Evolutionary conservation across 2,888 invertebrate species (phyloP), one percentile per base, ranked within the genome.

Genomic region (Andricus curvator): DNA sequence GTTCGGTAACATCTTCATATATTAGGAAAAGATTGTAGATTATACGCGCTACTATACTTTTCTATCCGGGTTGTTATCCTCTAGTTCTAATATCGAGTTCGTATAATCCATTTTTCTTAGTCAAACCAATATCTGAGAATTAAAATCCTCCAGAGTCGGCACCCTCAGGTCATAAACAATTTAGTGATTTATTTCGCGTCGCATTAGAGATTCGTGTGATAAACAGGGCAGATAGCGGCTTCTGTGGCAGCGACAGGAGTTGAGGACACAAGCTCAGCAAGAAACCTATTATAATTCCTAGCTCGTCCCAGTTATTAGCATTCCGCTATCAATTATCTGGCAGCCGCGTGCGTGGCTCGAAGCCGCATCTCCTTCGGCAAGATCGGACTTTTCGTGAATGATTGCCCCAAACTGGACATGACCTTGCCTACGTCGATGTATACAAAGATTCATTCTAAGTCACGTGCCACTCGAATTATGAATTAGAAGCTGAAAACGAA

Each of bases 241-340:
- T 20, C 56, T 3, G 56, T 56, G n/a, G n/a, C 56, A 56, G 56
- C 56, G n/a, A 56, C 56, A 56, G 37, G 84, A 84, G 79, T 82
- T 78, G 81, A 83, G 83, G 86, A 81, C 85, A 70, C 62, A 78
- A 48, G 74, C 77, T 80, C 44, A 13, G 83, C 86, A 89, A 91
- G 88, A 90, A 90, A 88, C 88, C 85, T 88, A 91, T 91, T 91
- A 90, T 89, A 88, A 91, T 91, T 90, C 90, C 86, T 84, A 88
- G 89, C 90, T 89, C 89, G 91, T 91, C 84, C 89, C 85, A 87
- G 88, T 91, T 90, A 91, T 91, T 91, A 91, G 91, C 91, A 91
- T 91, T 91, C 89, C 87, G 89, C 90, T 91, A 91, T 91, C 89
- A 91, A 91, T 91, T 91, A 91, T 91, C 88, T 88, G 83, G 84